These are phyloP conservation scores for Drosophila differens DNA, from an alignment of 2,888 invertebrate genomes.

Conservation along the genomic window DNA sequence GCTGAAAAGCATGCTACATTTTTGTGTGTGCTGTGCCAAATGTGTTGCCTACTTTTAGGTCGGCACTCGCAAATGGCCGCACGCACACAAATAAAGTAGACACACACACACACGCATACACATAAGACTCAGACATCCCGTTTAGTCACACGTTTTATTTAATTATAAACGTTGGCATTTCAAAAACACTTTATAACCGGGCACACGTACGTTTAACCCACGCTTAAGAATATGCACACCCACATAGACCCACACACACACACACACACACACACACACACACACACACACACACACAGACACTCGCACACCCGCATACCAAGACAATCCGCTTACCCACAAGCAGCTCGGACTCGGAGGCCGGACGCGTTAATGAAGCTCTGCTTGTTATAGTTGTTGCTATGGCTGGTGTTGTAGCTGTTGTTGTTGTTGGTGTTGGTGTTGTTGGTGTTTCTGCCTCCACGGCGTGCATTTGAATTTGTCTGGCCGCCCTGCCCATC, in stretches of 20 bases:
- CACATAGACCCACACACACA: background rate
- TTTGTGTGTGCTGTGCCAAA: constrained; percentile 21
- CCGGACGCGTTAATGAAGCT: constrained; percentile 78
- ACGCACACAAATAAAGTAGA: constrained; percentile 38
- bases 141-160: constrained; percentile 72
- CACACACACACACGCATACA: background rate
- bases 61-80: constrained; percentile 34
- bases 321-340: constrained; percentile 68
- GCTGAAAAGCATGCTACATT: constrained; percentile 66
- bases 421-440: constrained; percentile 15
- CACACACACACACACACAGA: background rate
- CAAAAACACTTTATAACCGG: constrained; percentile 71
- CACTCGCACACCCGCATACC: constrained; percentile 2
- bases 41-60: constrained; percentile 66
- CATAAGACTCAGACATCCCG: constrained; percentile 7
- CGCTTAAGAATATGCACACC: background rate
- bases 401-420: constrained; percentile 18
- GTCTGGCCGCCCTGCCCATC: constrained; percentile 41
- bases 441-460: constrained; percentile 21
- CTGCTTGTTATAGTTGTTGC: constrained; percentile 50
- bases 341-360: constrained; percentile 71
- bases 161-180: constrained; percentile 77
- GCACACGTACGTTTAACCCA: constrained; percentile 28
- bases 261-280: background rate
- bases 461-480: constrained; percentile 43